Percentiles rank a stretch among this genome's conserved stretches.
Conservation (phyloP, 1,140 invertebrate genomes). For the Drosophila quadrilineata region DNA sequence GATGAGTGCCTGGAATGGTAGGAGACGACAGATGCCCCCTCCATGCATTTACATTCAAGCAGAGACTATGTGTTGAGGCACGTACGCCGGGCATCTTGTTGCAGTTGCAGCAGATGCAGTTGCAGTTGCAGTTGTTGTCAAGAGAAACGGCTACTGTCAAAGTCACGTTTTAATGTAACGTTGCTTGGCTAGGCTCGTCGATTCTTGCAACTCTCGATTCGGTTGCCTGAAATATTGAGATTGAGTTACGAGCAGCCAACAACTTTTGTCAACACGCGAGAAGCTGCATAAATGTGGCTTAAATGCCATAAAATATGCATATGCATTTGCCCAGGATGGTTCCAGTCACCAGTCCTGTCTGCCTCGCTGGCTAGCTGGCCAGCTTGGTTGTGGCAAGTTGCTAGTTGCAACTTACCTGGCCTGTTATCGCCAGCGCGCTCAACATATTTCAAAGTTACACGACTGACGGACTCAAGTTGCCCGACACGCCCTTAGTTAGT, state of each 20-base stretch:
- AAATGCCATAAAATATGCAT: conserved; percentile 78
- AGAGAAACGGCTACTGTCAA: conserved; percentile 74
- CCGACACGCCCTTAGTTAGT: conserved; percentile 76
- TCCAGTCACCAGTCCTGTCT: background rate
- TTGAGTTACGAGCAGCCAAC: conserved; percentile 77
- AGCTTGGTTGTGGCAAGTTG: conserved; percentile 23
- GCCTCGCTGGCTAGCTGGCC: background rate
- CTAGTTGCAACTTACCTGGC: conserved; percentile 59
- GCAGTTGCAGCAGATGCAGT: conserved; percentile 19
- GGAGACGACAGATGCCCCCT: conserved; percentile 28
- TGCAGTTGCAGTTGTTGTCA: conserved; percentile 43
- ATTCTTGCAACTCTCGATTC: no score
- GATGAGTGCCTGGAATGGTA: conserved; percentile 21
- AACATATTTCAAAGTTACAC: conserved; percentile 77
- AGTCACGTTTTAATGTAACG: conserved; percentile 76
- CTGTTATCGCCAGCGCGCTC: conserved; percentile 71
- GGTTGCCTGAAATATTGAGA: conserved; percentile 70
- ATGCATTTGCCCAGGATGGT: conserved; percentile 50
- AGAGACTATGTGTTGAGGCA: conserved; percentile 44
- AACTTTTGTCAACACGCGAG: conserved; percentile 77
- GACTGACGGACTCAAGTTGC: conserved; percentile 58
- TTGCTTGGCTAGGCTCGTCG: no score
- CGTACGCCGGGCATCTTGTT: conserved; percentile 24
- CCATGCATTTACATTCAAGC: conserved; percentile 37
- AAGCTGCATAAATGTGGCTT: conserved; percentile 76